Evolutionary conservation across 2,113 vertebrate species (phyloP).

Genomic region (Plecotus auritus): DNA sequence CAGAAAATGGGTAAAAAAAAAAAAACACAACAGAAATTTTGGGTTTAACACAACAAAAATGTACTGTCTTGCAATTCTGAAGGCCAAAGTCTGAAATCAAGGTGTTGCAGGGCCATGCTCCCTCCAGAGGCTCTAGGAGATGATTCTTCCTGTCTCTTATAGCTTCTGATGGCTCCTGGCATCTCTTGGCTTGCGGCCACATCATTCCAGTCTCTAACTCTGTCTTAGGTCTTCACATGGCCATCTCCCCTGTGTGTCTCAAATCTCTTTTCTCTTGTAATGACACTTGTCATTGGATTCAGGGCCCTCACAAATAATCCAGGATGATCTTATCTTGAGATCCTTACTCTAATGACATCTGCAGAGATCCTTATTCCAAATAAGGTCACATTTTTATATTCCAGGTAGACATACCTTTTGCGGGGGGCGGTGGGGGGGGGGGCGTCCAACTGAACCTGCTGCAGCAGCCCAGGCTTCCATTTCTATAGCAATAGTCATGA

Average conservation of each 20-base stretch:
- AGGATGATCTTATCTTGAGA: neutral
- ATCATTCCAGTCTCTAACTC: neutral
- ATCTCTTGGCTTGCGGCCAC: neutral
- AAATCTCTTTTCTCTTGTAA: neutral
- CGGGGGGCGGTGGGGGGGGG: neutral
- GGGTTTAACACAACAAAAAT: neutral
- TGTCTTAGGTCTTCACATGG: rapidly evolving
- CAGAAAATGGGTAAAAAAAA: neutral
- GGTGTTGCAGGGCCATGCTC: neutral
- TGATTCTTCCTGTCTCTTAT: neutral
- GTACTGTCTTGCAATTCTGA: neutral
- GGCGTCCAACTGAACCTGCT: neutral
- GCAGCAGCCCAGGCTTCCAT: neutral
- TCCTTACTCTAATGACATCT: neutral
- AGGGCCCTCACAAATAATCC: neutral
- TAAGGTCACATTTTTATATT: neutral
- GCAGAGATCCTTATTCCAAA: neutral
- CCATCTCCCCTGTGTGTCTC: neutral
- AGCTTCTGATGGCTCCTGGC: neutral
- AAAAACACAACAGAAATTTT: neutral
- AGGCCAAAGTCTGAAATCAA: neutral
- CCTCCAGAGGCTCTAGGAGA: neutral
- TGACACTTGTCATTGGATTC: neutral
- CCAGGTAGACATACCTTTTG: neutral
- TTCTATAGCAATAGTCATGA: neutral